Percentiles rank a stretch among this genome's conserved stretches.
Evolutionary conservation across 2,888 invertebrate genomes (phyloP).

Genomic region (Nephrocerus scutellatus): DNA sequence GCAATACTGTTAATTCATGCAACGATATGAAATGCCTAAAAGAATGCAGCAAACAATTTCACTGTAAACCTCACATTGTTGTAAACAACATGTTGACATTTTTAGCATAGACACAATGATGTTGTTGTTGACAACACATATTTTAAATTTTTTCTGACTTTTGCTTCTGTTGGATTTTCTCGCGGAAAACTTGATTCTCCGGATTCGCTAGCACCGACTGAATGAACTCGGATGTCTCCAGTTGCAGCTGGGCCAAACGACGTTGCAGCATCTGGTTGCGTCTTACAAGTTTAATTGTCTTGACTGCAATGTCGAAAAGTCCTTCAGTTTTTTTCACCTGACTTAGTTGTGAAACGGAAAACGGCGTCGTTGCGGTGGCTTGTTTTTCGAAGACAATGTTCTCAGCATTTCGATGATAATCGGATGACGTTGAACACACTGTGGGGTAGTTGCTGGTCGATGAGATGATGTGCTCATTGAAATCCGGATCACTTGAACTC

Average conservation of each 20-base stretch:
- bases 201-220: conserved; percentile 54
- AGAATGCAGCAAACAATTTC: conserved; percentile 22
- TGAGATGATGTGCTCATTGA: no score
- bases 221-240: conserved; percentile 58
- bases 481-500: no score
- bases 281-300: conserved; percentile 57
- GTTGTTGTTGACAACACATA: no score
- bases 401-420: no score
- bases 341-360: conserved; percentile 16
- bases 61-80: neutral
- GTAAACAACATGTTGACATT: conserved; percentile 17
- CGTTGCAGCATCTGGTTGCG: conserved; percentile 57
- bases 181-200: conserved; percentile 40
- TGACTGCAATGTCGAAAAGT: conserved; percentile 57
- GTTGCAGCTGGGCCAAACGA: conserved; percentile 54
- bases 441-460: no score
- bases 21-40: conserved; percentile 19
- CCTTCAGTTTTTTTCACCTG: conserved; percentile 41
- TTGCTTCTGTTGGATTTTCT: conserved; percentile 27
- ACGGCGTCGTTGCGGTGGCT: neutral
- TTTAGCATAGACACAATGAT: no score
- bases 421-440: no score
- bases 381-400: neutral
- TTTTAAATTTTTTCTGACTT: conserved; percentile 6
- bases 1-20: conserved; percentile 7